Conservation (phyloP, 2,888 invertebrate species). For the Acanthosepion lycidas region DNA sequence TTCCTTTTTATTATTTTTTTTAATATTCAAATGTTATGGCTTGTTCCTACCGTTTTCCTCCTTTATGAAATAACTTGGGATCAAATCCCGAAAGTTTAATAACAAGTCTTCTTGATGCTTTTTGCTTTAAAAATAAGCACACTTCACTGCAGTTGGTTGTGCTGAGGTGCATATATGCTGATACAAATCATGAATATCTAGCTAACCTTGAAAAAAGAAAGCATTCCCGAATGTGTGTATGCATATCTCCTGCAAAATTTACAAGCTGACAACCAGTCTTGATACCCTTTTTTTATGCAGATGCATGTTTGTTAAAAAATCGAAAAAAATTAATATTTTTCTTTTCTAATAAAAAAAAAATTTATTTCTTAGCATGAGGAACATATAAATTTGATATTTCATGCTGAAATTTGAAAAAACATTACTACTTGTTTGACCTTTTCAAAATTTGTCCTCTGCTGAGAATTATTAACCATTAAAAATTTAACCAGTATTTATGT, state of each 20-base stretch:
- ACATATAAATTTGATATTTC: too few relatives aligned
- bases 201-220: background rate
- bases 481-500: too few relatives aligned
- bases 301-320: background rate
- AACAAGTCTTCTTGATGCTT: background rate
- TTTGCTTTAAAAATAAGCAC: background rate
- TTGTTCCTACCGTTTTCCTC: background rate
- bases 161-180: background rate
- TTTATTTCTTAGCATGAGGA: too few relatives aligned
- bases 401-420: too few relatives aligned
- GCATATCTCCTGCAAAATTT: background rate
- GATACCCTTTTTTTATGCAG: background rate
- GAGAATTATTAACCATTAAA: too few relatives aligned
- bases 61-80: background rate
- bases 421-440: too few relatives aligned
- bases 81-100: background rate
- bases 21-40: background rate
- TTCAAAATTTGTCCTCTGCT: too few relatives aligned
- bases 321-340: background rate
- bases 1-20: too few relatives aligned
- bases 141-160: background rate
- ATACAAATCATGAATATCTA: background rate
- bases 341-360: too few relatives aligned
- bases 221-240: background rate
- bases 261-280: background rate